Percentiles rank a stretch among this genome's conserved stretches.
phyloP scores from a whole-genome alignment of 2,113 vertebrate species.

The Catagonus wagneri region DNA sequence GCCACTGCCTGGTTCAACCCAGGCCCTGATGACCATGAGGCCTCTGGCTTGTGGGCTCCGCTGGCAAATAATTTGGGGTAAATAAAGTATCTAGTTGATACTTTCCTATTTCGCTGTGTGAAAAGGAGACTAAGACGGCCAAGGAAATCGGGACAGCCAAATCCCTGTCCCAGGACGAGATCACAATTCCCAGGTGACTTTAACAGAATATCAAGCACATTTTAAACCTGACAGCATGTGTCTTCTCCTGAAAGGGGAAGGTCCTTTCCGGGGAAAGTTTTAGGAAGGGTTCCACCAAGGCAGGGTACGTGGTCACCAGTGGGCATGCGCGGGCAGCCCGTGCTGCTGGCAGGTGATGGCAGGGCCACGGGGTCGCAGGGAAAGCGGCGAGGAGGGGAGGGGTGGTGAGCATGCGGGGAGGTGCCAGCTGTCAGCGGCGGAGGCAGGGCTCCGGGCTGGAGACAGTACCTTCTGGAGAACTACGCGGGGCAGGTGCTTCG shows the following conservation, averaged over 20 bases:
- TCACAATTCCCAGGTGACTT: background rate
- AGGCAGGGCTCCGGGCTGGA: slow-evolving; percentile 65
- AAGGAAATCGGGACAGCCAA: background rate
- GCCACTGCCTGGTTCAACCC: background rate
- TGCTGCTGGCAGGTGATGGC: slow-evolving; percentile 43
- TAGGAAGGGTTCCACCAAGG: slow-evolving; percentile 32
- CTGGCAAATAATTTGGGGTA: background rate
- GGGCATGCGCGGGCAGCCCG: slow-evolving; percentile 78
- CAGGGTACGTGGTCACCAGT: slow-evolving; percentile 47
- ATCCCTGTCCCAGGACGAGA: background rate
- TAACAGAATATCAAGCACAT: background rate
- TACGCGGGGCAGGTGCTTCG: slow-evolving; percentile 34
- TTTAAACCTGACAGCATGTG: background rate
- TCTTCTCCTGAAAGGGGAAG: slow-evolving; percentile 40
- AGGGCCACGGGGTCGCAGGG: slow-evolving; percentile 61
- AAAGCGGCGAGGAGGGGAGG: slow-evolving; percentile 67
- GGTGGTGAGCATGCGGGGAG: slow-evolving; percentile 38
- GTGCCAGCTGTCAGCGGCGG: background rate
- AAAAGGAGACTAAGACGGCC: background rate
- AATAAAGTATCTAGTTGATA: background rate
- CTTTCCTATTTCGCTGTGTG: background rate
- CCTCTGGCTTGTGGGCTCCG: background rate
- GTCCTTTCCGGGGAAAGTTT: slow-evolving; percentile 44
- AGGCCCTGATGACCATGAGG: fast-evolving
- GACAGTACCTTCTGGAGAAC: slow-evolving; percentile 86